Evolutionary conservation across 2,113 vertebrate genomes (phyloP).

Genomic region (Oplegnathus fasciatus): DNA sequence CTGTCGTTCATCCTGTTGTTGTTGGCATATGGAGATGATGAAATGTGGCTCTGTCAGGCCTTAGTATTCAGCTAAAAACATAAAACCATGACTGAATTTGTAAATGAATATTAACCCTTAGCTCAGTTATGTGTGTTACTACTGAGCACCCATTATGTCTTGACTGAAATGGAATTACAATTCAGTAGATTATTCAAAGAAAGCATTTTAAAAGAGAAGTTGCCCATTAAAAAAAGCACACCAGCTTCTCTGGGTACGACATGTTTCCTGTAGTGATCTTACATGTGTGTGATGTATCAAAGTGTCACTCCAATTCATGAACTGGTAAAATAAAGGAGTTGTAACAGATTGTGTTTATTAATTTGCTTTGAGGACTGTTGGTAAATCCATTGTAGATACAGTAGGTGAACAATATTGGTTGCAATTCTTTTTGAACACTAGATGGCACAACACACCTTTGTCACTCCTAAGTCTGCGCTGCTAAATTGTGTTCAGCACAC

Average conservation of each 20-base stretch:
- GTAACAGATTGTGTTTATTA: neutral
- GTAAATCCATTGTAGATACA: neutral
- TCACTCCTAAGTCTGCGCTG: too few species aligned
- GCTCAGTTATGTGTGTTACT: constrained; percentile 4
- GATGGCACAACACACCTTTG: constrained; percentile 56
- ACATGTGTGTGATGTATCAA: constrained; percentile 19
- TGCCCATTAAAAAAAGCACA: neutral
- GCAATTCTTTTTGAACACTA: constrained; percentile 49
- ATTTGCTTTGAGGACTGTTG: constrained; percentile 2
- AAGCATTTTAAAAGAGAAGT: neutral
- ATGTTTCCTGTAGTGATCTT: constrained; percentile 28
- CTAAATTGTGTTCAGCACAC: neutral
- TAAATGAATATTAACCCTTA: constrained; percentile 6
- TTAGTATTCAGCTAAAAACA: constrained; percentile 2
- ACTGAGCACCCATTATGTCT: constrained; percentile 8
- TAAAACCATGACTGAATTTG: neutral
- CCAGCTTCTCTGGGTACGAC: neutral
- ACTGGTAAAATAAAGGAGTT: constrained; percentile 45
- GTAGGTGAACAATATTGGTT: too few species aligned
- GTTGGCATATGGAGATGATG: neutral
- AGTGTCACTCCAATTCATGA: constrained; percentile 32
- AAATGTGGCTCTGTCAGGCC: neutral
- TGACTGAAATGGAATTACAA: constrained; percentile 9
- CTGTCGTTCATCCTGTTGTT: neutral
- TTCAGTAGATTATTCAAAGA: constrained; percentile 12